Evolutionary conservation across 1,140 invertebrate genomes (phyloP).

Genomic region (Delia radicum): DNA sequence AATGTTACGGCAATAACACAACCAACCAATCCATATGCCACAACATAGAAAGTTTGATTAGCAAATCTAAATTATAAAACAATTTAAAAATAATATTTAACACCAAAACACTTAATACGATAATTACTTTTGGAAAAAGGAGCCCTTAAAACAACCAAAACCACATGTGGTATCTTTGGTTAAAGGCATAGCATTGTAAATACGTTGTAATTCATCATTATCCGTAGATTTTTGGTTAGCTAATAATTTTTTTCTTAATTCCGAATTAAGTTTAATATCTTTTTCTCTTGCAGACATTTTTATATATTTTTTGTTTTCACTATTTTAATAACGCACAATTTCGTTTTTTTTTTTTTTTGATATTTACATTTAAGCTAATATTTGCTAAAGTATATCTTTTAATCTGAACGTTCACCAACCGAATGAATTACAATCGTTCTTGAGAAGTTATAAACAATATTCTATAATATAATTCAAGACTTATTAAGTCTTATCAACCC

Average conservation of each 20-base stretch:
- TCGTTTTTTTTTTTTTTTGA: background rate
- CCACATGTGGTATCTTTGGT: slow-evolving; percentile 65
- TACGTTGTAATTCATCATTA: background rate
- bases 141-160: slow-evolving; percentile 61
- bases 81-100: background rate
- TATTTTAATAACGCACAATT: background rate
- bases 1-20: slow-evolving; percentile 71
- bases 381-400: background rate
- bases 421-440: background rate
- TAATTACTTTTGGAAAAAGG: slow-evolving; percentile 57
- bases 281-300: background rate
- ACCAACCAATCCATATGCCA: slow-evolving; percentile 70
- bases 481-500: background rate
- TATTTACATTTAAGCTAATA: background rate
- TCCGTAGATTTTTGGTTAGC: slow-evolving; percentile 2
- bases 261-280: background rate
- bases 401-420: background rate
- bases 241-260: slow-evolving; percentile 4
- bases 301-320: too few species aligned
- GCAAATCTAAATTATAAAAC: slow-evolving; percentile 57
- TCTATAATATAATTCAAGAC: background rate
- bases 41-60: slow-evolving; percentile 72
- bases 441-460: background rate
- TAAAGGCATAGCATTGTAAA: slow-evolving; percentile 6
- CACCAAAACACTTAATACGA: background rate